Evolutionary conservation across 1,140 invertebrate genomes (phyloP), one percentile per base, ranked within the genome.

Genomic region (Drosophila virilis): DNA sequence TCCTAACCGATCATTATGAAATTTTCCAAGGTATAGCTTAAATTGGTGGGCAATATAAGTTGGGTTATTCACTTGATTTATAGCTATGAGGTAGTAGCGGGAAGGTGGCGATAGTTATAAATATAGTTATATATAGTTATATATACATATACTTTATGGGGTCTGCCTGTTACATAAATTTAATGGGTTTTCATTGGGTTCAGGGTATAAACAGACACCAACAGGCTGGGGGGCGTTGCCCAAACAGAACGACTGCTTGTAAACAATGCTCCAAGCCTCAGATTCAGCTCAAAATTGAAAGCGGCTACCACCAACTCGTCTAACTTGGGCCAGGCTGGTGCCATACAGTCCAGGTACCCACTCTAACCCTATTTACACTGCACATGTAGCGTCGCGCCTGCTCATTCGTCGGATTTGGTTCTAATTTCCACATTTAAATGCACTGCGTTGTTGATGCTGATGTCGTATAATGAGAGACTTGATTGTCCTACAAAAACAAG

Each of bases 371-470:
- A 32, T 37, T 17, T 48, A 0, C 38, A 17, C 33, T 45, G 15
- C 37, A 68, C 28, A 43, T 54, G 12, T 35, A 17, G 9, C 8
- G 22, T 15, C 6, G 48, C 32, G 38, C 33, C 54, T 61, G 15
- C 48, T 54, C 35, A 42, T 65, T 57, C 22, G 35, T 55, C 42
- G 33, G 33, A 70, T 64, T 70, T 61, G 70, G 45, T 60, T 74
- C 82, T 88, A 88, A 91, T n/a, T n/a, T n/a, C n/a, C n/a, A n/a
- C n/a, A n/a, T 75, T 67, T 64, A 69, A 80, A 74, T 77, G 68
- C 57, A 59, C 10, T 32, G 40, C 32, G 38, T 62, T 28, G 17
- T 28, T 9, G 13, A 8, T n/a, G 45, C 22, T 13, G n/a, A 42
- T 35, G 33, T 17, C 33, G 9, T 60, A 13, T 37, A 52, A 48